phyloP scores from a whole-genome alignment of 2,113 vertebrate species.

The Diphyllodes magnificus region DNA sequence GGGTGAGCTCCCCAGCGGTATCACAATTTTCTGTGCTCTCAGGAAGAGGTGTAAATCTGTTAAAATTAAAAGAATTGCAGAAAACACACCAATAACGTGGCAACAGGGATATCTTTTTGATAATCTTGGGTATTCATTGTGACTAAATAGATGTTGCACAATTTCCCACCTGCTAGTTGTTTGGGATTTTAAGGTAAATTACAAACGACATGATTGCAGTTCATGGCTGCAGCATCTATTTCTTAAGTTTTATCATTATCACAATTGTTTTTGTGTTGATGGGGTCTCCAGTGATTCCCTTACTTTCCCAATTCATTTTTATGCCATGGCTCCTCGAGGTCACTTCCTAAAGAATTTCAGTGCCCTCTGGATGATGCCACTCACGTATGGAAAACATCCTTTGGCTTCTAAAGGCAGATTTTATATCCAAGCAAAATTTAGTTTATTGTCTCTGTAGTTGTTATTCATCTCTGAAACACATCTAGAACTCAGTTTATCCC shows the following conservation, averaged over 20 bases:
- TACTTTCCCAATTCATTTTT: neutral
- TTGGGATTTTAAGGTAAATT: conserved; percentile 43
- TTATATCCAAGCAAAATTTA: neutral
- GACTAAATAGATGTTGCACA: conserved; percentile 39
- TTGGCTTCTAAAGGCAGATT: neutral
- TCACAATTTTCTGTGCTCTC: neutral
- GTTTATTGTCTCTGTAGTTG: neutral
- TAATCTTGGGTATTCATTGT: conserved; percentile 29
- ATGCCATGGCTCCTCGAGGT: neutral
- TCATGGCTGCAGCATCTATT: neutral
- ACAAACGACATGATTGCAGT: neutral
- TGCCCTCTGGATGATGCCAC: neutral
- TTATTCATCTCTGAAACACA: neutral
- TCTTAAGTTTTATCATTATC: neutral
- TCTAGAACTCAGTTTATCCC: neutral
- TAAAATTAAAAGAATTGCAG: conserved; percentile 31
- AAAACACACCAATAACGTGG: neutral
- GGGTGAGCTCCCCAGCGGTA: neutral
- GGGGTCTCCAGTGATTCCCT: neutral
- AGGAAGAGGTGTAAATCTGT: neutral
- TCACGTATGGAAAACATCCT: neutral
- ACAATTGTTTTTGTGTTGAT: neutral
- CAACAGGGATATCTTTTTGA: neutral
- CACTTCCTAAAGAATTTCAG: neutral
- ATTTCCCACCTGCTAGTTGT: neutral